phyloP scores from a whole-genome alignment of 2,888 invertebrate species.

The Lucinisca nassula region DNA sequence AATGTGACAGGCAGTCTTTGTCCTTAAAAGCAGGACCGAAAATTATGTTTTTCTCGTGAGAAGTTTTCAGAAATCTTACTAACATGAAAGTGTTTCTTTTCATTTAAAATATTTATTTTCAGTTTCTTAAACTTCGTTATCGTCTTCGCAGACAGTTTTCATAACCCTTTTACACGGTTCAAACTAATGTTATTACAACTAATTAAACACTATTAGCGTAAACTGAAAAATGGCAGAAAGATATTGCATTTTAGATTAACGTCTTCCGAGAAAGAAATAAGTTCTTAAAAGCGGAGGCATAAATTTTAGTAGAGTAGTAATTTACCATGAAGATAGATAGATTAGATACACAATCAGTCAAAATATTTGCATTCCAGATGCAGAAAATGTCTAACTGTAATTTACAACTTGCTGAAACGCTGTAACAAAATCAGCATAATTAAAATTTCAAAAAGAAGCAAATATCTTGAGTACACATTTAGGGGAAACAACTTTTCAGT shows the following conservation, averaged over 20 bases:
- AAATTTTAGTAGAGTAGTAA: neutral
- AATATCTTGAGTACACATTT: too few species aligned
- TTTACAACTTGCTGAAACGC: too few species aligned
- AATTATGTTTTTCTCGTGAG: too few species aligned
- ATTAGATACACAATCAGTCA: neutral
- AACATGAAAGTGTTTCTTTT: too few species aligned
- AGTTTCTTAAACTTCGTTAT: neutral
- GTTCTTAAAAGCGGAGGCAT: neutral
- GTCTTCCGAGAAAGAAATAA: neutral
- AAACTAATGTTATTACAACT: constrained; percentile 7
- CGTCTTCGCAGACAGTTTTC: constrained; percentile 4
- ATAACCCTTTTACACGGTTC: constrained; percentile 4
- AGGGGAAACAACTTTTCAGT: too few species aligned
- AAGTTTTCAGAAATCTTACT: too few species aligned
- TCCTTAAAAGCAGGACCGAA: too few species aligned
- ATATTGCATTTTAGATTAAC: neutral
- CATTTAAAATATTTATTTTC: too few species aligned
- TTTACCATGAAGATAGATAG: constrained; percentile 1
- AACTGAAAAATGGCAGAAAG: neutral
- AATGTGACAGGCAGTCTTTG: too few species aligned
- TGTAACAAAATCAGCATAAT: too few species aligned
- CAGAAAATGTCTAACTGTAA: too few species aligned
- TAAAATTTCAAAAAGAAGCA: too few species aligned
- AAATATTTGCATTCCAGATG: neutral
- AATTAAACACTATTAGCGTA: neutral